Evolutionary conservation across 2,888 invertebrate genomes (phyloP).

Genomic region (Xanthorhoe spadicearia): DNA sequence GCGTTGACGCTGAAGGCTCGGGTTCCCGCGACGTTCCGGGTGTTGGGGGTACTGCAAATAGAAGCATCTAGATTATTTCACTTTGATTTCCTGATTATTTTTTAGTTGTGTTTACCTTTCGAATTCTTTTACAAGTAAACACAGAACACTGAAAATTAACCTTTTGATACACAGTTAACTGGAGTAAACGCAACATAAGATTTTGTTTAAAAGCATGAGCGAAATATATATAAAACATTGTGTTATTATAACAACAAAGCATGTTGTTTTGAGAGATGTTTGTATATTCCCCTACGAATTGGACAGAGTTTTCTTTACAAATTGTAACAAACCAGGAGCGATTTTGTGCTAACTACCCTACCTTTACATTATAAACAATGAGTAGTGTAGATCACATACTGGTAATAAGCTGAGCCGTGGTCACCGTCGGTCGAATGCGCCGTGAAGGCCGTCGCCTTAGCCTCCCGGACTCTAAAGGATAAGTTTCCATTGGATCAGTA

Average conservation of each 20-base stretch:
- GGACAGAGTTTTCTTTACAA: neutral
- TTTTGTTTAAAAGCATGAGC: too few species aligned
- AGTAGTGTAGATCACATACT: slow-evolving; percentile 43
- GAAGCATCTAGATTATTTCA: neutral
- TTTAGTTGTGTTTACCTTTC: too few species aligned
- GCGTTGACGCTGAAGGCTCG: slow-evolving; percentile 40
- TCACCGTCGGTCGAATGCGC: slow-evolving; percentile 42
- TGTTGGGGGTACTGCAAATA: slow-evolving; percentile 51
- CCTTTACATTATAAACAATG: neutral
- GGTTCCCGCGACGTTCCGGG: slow-evolving; percentile 59
- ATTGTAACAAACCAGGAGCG: neutral
- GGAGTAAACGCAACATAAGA: too few species aligned
- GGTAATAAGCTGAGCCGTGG: slow-evolving; percentile 45
- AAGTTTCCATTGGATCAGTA: slow-evolving; percentile 88
- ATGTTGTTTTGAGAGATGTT: too few species aligned
- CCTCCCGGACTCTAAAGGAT: slow-evolving; percentile 48
- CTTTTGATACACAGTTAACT: too few species aligned
- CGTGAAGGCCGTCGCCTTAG: slow-evolving; percentile 30
- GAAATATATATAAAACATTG: too few species aligned
- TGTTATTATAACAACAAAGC: too few species aligned
- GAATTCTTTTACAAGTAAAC: too few species aligned
- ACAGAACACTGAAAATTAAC: too few species aligned
- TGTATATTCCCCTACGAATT: too few species aligned
- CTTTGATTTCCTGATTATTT: neutral
- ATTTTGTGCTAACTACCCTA: too few species aligned